phyloP scores from a whole-genome alignment of 2,113 vertebrate species.

The Protobothrops mucrosquamatus region DNA sequence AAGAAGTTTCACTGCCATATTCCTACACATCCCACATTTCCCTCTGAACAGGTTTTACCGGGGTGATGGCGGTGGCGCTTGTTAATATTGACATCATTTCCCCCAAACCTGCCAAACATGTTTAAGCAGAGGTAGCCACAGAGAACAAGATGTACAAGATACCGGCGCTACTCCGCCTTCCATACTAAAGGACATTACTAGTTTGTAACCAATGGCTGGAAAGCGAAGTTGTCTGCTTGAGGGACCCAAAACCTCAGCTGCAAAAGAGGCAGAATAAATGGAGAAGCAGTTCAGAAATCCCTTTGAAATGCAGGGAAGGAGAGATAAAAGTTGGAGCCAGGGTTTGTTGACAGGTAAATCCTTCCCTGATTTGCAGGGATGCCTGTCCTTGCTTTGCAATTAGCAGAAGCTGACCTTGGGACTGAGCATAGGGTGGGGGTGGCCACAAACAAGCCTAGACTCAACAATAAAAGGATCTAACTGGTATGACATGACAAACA shows the following conservation, averaged over 20 bases:
- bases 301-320: accelerated
- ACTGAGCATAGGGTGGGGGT: background rate
- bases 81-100: background rate
- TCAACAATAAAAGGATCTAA: background rate
- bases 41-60: background rate
- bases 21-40: background rate
- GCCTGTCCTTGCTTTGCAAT: background rate
- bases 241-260: accelerated
- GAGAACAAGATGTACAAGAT: background rate
- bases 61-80: background rate
- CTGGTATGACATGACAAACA: conserved; percentile 29
- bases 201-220: background rate
- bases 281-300: background rate
- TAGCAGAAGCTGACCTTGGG: conserved; percentile 5
- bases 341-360: conserved; percentile 2
- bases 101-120: background rate
- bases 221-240: background rate
- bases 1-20: background rate
- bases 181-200: background rate
- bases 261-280: background rate
- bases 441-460: background rate
- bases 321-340: background rate
- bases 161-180: background rate
- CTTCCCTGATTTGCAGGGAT: background rate
- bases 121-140: background rate